Evolutionary conservation across 2,888 invertebrate species (phyloP), one percentile per base, ranked within the genome.

Genomic region (Melanargia galathea): DNA sequence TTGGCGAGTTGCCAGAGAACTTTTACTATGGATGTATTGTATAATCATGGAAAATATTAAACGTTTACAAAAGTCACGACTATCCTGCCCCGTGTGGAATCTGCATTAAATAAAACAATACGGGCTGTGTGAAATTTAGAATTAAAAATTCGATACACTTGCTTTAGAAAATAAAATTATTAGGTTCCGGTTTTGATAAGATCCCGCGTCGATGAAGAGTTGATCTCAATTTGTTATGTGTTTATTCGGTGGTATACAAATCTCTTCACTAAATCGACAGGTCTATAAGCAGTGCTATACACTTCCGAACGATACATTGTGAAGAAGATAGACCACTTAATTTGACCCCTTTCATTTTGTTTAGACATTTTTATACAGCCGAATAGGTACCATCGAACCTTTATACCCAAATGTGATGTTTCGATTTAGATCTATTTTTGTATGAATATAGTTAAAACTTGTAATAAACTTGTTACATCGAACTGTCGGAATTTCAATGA

Each of bases 381-480:
- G 43, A 43, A 16, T 43, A 18, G 7, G 18, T 18, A 18, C 8
- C 16, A 30, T 18, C 10, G 16, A 33, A 51, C 18, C 5, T 22
- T 48, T 7, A 24, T 13, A 13, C 6, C 11, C 7, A 30, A 33
- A 20, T 35, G 20, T 18, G 16, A 10, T 24, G 55, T 43, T 16
- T 43, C 24, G 16, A 26, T 43, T 54, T 43, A 40, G 8, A 16
- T 55, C 22, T 55, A 55, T 55, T 55, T 55, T 55, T 55, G 43
- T 55, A 55, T 40, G 38, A 40, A 55, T 24, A 24, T 40, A 40
- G 10, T 40, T 52, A 43, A 55, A 24, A 40, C 20, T 22, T 20
- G 3, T n/a, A 30, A 16, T 16, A 33, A 54, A 55, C 26, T 43
- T 16, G 43, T 55, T 55, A 11, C 52, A 35, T 52, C 33, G 18